Base-by-base conservation (phyloP, 2,888 invertebrate genomes). In the Spisula solida region DNA sequence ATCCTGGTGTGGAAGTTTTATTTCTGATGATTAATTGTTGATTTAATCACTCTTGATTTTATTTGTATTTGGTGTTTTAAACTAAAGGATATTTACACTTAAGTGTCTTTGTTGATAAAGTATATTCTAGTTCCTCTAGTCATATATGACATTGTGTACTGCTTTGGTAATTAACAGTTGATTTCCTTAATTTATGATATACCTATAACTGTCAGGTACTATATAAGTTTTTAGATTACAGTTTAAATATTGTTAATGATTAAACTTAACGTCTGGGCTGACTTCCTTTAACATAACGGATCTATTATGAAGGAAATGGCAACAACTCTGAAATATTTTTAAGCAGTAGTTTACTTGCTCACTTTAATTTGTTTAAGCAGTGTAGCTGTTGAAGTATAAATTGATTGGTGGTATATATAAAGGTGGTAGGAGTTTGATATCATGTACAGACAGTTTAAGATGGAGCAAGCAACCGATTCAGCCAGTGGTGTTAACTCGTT, bases 391-490 rank as follows among this genome's bases (percentile, higher is more conserved):
- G 4, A 12, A 14, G 31, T 75, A 75, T 75, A 75, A 16, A 75
- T 16, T 31, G 75, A 31, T 31, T 14, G 5, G 75, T 34, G n/a
- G 14, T 8, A 75, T 25, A 51, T 16, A 16, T 51, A 16, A 51
- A 51, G 51, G 41, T 41, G 41, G 41, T 70, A 6, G 25, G 31
- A 29, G 70, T 70, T 29, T 14, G 10, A 14, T 34, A 31, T 31
- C 31, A 75, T 75, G 75, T 75, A 75, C 34, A 75, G 75, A 31
- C 8, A 31, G 75, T 75, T 16, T 18, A 75, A 75, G 34, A 75
- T 75, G 75, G 75, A 75, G 34, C 75, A 75, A 31, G 14, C 75
- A 75, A 34, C n/a, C 10, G 25, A 34, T 75, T 75, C 75, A 12
- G 10, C 75, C 34, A 75, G 75, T 34, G 75, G 31, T 34, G 75